Evolutionary conservation across 2,888 invertebrate species (phyloP).

Genomic region (Leptinotarsa rubiginosa): DNA sequence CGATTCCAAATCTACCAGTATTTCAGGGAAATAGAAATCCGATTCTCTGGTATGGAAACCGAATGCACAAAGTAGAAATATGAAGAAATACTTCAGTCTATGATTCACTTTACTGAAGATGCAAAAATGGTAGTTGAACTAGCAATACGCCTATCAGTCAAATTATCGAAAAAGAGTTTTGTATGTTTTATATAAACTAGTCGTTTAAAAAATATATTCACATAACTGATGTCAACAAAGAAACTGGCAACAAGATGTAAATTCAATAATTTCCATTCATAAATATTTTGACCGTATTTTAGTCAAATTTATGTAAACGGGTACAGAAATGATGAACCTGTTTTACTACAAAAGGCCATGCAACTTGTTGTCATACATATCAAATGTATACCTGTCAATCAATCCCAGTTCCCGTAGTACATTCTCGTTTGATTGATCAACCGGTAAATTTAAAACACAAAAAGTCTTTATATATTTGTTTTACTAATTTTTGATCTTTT

Average conservation of each 20-base stretch:
- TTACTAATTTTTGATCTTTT: constrained; percentile 56
- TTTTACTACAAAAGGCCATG: constrained; percentile 56
- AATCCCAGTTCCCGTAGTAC: constrained; percentile 56
- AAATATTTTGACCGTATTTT: constrained; percentile 59
- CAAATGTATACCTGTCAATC: constrained; percentile 59
- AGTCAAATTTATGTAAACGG: constrained; percentile 57
- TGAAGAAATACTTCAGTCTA: too few species aligned
- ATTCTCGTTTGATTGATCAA: constrained; percentile 57
- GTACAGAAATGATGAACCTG: constrained; percentile 57
- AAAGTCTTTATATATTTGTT: constrained; percentile 58
- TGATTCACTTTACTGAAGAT: too few species aligned
- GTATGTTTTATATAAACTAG: constrained; percentile 36
- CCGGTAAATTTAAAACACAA: constrained; percentile 59
- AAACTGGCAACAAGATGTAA: constrained; percentile 51
- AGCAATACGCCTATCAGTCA: too few species aligned
- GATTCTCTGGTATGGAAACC: too few species aligned
- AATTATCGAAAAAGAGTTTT: too few species aligned
- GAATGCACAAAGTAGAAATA: too few species aligned
- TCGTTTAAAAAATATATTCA: constrained; percentile 29
- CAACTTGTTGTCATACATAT: constrained; percentile 55
- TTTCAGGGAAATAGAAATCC: too few species aligned
- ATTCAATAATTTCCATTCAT: constrained; percentile 56
- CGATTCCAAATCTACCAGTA: too few species aligned
- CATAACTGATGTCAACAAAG: constrained; percentile 36
- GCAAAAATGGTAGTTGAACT: too few species aligned